Evolutionary conservation across 2,113 vertebrate genomes (phyloP), one percentile per base, ranked within the genome.

Genomic region (Ptyas mucosa): DNA sequence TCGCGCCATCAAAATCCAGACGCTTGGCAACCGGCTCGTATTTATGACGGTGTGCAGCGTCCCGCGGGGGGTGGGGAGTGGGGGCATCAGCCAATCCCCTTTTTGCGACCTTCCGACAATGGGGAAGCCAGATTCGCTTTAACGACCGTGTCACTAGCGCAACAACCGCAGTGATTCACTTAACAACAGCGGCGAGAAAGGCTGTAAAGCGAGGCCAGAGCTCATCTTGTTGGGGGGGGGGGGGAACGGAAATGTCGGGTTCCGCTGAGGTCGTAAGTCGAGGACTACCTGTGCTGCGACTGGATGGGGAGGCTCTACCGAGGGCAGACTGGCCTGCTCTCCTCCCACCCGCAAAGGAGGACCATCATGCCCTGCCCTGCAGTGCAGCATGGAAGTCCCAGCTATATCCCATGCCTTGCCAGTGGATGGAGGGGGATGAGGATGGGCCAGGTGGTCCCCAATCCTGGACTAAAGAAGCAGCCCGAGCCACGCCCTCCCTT

Each of bases 171-270:
- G 12, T 3, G 52, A 52, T 14, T 53, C 52, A 14, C 12, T 53
- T 53, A 53, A 53, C 52, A 15, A 53, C 14, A 3, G 14, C 0
- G 11, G 14, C 0, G 53, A 54, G 53, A 54, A 54, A 54, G 29
- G 61, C 29, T 1, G 1, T 26, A 69, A 69, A 69, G 12, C 10
- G 26, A n/a, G 58, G 61, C 1, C 61, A 6, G n/a, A n/a, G 29
- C 11, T n/a, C 1, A 9, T 58, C 8, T 58, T 58, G 57, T 21
- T 58, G 8, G 57, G 23, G 46, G 2, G 8, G 57, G 23, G 46
- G 2, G 46, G 43, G 0, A 21, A 57, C 1, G 55, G 18, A 21
- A 8, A 58, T 24, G 2, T 2, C 0, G 10, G 26, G 61, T 4
- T 12, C 11, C 1, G 5, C 1, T 0, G 26, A 1, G 11, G 61